Percentiles rank a stretch among this genome's conserved stretches.
phyloP scores from a whole-genome alignment of 2,113 vertebrate genomes.

The Muntiacus reevesi region DNA sequence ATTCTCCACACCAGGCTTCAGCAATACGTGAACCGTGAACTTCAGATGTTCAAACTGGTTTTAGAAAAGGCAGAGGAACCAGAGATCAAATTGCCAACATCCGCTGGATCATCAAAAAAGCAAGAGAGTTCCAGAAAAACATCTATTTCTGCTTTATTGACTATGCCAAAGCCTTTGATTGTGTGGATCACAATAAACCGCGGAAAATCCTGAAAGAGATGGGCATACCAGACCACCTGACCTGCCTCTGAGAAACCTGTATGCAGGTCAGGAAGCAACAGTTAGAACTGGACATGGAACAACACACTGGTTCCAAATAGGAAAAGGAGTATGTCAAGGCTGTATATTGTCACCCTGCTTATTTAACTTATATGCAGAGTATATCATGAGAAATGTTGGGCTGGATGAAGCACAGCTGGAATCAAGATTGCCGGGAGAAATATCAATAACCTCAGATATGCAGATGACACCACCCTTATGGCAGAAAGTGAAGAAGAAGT shows the following conservation, averaged over 20 bases:
- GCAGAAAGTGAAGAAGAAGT: background rate
- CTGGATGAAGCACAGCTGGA: background rate
- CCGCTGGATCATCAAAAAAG: rapidly evolving
- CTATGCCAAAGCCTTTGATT: background rate
- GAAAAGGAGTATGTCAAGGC: background rate
- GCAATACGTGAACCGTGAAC: background rate
- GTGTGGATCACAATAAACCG: background rate
- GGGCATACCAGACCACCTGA: background rate
- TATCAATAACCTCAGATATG: background rate
- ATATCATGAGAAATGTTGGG: background rate
- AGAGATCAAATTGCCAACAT: background rate
- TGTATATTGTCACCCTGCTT: background rate
- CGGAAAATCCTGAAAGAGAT: background rate
- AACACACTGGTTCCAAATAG: background rate
- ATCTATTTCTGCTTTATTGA: background rate
- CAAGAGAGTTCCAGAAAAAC: background rate
- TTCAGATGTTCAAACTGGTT: background rate
- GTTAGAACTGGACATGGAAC: background rate
- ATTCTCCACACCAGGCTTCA: background rate
- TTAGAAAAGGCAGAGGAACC: background rate
- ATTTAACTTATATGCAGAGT: background rate
- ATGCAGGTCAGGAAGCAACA: background rate
- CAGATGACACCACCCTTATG: background rate
- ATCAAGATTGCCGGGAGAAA: background rate
- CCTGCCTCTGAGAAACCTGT: background rate